phyloP scores from a whole-genome alignment of 2,888 invertebrate species.

The Pasiphila rectangulata region DNA sequence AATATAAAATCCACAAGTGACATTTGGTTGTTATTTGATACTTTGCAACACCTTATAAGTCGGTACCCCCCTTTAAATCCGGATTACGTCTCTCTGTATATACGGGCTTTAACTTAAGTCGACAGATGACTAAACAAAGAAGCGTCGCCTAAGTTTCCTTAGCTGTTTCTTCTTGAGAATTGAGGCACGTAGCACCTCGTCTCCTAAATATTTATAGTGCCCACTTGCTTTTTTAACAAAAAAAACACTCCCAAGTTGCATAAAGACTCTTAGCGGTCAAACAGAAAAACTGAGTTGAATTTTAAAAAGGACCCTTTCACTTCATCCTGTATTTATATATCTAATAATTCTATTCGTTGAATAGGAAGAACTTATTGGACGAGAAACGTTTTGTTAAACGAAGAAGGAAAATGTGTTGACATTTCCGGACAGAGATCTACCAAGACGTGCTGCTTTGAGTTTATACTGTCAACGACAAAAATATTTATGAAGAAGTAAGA shows the following conservation, averaged over 20 bases:
- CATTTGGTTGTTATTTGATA: conserved; percentile 23
- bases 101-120: conserved; percentile 25
- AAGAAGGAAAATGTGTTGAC: not conserved
- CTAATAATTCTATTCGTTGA: not conserved
- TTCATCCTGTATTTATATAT: too few species aligned
- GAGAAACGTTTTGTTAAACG: not conserved
- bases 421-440: not conserved
- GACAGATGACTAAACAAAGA: conserved; percentile 39
- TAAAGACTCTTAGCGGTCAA: conserved; percentile 4
- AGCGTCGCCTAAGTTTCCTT: conserved; percentile 34
- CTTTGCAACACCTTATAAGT: conserved; percentile 29
- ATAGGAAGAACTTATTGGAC: not conserved
- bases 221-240: conserved; percentile 13
- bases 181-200: conserved; percentile 47
- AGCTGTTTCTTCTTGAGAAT: conserved; percentile 20
- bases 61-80: conserved; percentile 39
- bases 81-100: conserved; percentile 35
- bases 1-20: conserved; percentile 7
- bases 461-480: too few species aligned
- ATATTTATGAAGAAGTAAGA: too few species aligned
- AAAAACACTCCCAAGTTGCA: conserved; percentile 12
- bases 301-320: not conserved
- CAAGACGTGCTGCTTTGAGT: too few species aligned
- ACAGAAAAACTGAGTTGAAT: conserved; percentile 1
- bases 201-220: conserved; percentile 55